A percentile compares a stretch with the other conserved stretches of the same genome.
Conservation (phyloP, 2,113 vertebrate genomes). For the Eptesicus fuscus region DNA sequence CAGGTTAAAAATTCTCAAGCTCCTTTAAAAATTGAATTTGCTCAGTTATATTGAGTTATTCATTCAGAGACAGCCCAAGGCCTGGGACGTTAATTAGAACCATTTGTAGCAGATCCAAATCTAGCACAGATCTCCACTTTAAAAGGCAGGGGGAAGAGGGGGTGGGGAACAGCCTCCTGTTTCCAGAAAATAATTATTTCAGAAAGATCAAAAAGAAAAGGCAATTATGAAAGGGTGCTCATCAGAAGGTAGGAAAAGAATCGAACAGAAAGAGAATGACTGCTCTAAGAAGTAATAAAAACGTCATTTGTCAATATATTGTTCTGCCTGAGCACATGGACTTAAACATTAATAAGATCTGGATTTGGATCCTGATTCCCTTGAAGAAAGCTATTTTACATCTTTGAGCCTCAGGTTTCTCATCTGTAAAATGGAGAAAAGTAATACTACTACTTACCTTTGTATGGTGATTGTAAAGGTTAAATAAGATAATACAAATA, state of each 20-base stretch:
- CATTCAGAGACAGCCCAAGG: slow-evolving; percentile 55
- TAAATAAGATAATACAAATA: not conserved
- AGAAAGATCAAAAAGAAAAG: slow-evolving; percentile 39
- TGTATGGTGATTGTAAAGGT: not conserved
- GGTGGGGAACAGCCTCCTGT: not conserved
- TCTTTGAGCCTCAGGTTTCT: not conserved
- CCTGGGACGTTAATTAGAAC: slow-evolving; percentile 65
- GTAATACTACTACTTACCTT: not conserved
- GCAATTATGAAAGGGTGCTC: not conserved
- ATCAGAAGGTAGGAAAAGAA: slow-evolving; percentile 20
- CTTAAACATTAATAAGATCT: slow-evolving; percentile 12
- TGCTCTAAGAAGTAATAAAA: not conserved
- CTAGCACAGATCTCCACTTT: slow-evolving; percentile 50
- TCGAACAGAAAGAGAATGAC: not conserved
- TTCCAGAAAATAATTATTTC: slow-evolving; percentile 43
- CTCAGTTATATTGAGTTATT: slow-evolving; percentile 59
- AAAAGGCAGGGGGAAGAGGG: not conserved
- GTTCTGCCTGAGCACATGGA: not conserved
- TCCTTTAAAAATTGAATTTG: slow-evolving; percentile 65
- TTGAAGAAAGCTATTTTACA: slow-evolving; percentile 3
- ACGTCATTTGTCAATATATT: not conserved
- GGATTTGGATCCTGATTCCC: not conserved
- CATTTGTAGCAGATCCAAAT: slow-evolving; percentile 48
- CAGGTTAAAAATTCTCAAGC: slow-evolving; percentile 56
- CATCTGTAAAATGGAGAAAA: not conserved